Conservation (phyloP, 2,113 vertebrate species). For the Coregonus clupeaformis region DNA sequence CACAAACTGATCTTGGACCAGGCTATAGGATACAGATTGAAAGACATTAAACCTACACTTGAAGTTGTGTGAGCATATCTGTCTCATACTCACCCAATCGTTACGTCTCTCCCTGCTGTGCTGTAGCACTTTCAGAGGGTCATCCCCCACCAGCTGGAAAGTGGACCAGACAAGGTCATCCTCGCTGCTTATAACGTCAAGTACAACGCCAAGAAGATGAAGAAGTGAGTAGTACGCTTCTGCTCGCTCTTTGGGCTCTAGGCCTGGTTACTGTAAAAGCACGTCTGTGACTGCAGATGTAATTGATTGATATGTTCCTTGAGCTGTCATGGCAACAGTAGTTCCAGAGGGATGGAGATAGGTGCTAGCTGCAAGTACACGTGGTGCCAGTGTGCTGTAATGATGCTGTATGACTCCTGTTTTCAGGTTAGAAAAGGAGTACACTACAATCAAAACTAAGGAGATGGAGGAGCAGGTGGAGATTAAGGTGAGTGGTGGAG, state of each 20-base stretch:
- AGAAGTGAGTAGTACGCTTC: constrained; percentile 81
- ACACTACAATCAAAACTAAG: constrained; percentile 99
- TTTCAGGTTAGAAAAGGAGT: constrained; percentile 95
- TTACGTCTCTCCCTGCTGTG: constrained; percentile 1
- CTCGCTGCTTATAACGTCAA: constrained; percentile 96
- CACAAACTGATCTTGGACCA: no score
- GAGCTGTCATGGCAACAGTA: neutral
- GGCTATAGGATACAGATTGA: no score
- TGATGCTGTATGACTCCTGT: neutral
- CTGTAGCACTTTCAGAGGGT: constrained; percentile 95
- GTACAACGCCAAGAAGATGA: constrained; percentile 99
- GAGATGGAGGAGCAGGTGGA: constrained; percentile 99
- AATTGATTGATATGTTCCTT: no score
- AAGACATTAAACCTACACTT: no score
- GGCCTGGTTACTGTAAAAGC: no score
- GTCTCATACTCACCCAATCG: neutral
- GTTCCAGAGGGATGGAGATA: neutral
- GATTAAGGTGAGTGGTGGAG: constrained; percentile 86
- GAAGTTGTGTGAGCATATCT: neutral
- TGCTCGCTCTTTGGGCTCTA: no score
- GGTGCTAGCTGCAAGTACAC: neutral
- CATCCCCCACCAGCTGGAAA: constrained; percentile 94
- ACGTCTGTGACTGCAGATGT: no score
- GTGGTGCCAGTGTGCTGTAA: neutral
- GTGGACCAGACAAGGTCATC: constrained; percentile 93